Base-by-base conservation (phyloP, 1,140 invertebrate species). In the Nautilus pompilius region DNA sequence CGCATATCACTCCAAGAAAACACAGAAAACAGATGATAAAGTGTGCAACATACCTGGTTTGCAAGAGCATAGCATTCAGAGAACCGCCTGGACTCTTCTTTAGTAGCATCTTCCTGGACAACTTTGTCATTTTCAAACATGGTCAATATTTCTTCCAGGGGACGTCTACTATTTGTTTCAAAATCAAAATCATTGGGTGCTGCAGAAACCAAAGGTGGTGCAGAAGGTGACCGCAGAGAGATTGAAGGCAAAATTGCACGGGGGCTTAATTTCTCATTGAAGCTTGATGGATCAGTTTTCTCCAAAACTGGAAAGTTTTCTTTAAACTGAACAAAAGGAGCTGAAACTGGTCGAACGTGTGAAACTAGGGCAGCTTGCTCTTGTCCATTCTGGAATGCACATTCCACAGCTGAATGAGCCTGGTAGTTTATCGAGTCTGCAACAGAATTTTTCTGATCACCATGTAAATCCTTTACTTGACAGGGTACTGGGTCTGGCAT, bases 181-280 rank as follows among this genome's bases (percentile, higher is more conserved):
- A 17, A 53, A 8, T 53, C 49, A 8, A 17, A 53, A 28, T 53
- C 49, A 15, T 53, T 28, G 17, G 15, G 3, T 28, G 49, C 5
- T 4, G 49, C 17, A 20, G 3, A 26, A 28, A 22, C 22, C 15
- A 8, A 28, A 8, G 77, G 74, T n/a, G 77, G 77, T 13, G 77
- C 77, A 30, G 77, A 79, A 0, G 75, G 77, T 20, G 77, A 78
- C 10, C 75, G 62, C 17, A 73, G 58, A 32, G 66, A 63, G 32
- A 61, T 48, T 49, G 66, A 63, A 10, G 22, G 54, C 2, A n/a
- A 73, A 54, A 72, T 71, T 2, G 76, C 77, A 46, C 76, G 29
- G 20, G 78, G 78, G 56, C 77, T 79, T 32, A 79, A 62, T 58
- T 77, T 79, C 26, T 68, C 49, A 58, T 34, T 49, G 1, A 65